Conservation (phyloP, 2,797 vertebrate genomes). For the Pteropus rufus region DNA sequence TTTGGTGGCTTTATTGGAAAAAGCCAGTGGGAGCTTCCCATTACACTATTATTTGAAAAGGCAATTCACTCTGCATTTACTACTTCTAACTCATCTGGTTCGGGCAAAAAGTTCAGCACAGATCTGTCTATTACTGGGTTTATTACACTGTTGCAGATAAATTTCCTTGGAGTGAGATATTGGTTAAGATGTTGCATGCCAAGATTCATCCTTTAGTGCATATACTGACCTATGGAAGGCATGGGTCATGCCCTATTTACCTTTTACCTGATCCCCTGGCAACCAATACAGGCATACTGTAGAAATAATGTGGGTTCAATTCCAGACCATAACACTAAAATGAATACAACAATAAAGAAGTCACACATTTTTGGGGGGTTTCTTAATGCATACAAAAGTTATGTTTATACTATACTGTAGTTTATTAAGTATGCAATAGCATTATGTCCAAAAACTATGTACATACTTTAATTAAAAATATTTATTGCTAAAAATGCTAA, state of each 20-base stretch:
- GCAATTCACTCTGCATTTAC: neutral
- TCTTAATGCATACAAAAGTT: neutral
- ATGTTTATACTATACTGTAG: neutral
- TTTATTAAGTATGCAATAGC: neutral
- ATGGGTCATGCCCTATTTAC: neutral
- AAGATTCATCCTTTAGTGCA: neutral
- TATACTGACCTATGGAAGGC: neutral
- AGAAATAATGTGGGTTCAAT: neutral
- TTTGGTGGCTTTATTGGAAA: neutral
- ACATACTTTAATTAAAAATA: neutral
- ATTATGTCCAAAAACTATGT: neutral
- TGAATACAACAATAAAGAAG: neutral
- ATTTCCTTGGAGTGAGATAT: neutral
- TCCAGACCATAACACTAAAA: neutral
- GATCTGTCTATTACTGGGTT: neutral
- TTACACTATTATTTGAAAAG: neutral
- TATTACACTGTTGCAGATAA: neutral
- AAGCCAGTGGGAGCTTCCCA: neutral
- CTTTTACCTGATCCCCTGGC: accelerated
- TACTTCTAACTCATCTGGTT: neutral
- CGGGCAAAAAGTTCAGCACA: neutral
- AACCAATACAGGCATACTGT: neutral
- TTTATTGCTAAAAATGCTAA: neutral
- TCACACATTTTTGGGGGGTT: neutral
- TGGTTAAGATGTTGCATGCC: neutral